Evolutionary conservation across 2,888 invertebrate species (phyloP).

Genomic region (Cryptops parisi): DNA sequence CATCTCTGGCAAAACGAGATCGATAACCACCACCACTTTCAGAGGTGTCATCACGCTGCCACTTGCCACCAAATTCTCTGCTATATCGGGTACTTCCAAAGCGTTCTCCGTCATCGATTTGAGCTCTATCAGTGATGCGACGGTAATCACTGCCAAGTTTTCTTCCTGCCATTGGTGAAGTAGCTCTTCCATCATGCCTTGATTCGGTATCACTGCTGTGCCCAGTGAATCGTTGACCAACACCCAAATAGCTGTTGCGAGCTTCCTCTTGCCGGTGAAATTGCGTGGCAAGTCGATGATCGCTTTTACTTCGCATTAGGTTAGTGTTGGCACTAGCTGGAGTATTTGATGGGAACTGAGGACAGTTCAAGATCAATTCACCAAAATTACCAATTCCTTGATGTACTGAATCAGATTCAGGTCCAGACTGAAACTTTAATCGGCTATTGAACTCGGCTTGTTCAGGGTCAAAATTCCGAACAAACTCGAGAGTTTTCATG

Average conservation of each 20-base stretch:
- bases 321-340: slow-evolving; percentile 34
- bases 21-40: slow-evolving; percentile 18
- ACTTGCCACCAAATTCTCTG: slow-evolving; percentile 5
- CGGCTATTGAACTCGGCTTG: slow-evolving; percentile 70
- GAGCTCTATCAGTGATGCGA: slow-evolving; percentile 12
- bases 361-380: slow-evolving; percentile 64
- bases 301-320: slow-evolving; percentile 81
- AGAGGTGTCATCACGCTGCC: slow-evolving; percentile 15
- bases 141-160: slow-evolving; percentile 17
- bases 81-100: slow-evolving; percentile 14
- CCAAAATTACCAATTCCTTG: slow-evolving; percentile 78
- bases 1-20: slow-evolving; percentile 20
- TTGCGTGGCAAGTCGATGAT: slow-evolving; percentile 75
- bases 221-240: slow-evolving; percentile 46
- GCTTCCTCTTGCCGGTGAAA: slow-evolving; percentile 61
- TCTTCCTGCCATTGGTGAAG: slow-evolving; percentile 22
- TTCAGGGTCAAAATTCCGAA: slow-evolving; percentile 84
- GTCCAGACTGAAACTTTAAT: slow-evolving; percentile 71
- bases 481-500: slow-evolving; percentile 86
- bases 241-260: slow-evolving; percentile 55
- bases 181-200: slow-evolving; percentile 48
- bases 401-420: slow-evolving; percentile 81
- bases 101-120: slow-evolving; percentile 13
- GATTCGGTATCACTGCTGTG: slow-evolving; percentile 37
- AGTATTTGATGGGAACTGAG: slow-evolving; percentile 36